A percentile compares a stretch with the other conserved stretches of the same genome.
Evolutionary conservation across 2,888 invertebrate species (phyloP).

Genomic region (Aproaerema taeniolella): DNA sequence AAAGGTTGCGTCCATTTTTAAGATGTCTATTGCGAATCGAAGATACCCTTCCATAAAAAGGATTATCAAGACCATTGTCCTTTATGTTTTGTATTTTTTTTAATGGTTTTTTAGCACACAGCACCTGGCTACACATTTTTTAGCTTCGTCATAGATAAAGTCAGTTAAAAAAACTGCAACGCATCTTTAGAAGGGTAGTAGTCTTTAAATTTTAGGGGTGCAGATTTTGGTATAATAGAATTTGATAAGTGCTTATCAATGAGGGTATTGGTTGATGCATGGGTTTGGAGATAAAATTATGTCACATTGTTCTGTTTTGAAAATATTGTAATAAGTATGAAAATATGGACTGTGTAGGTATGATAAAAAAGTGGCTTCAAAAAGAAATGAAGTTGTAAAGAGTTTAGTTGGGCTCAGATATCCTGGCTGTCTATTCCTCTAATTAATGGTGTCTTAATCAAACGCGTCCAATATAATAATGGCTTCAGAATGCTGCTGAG

Average conservation of each 20-base stretch:
- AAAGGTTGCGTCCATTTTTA: not conserved
- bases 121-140: constrained; percentile 63
- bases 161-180: constrained; percentile 52
- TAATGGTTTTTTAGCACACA: constrained; percentile 29
- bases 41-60: constrained; percentile 31
- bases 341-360: no score
- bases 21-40: constrained; percentile 12
- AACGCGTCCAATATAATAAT: no score
- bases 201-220: constrained; percentile 34
- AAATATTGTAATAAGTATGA: no score
- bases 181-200: constrained; percentile 27
- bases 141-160: constrained; percentile 55
- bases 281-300: constrained; percentile 44
- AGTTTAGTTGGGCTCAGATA: no score
- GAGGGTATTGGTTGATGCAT: constrained; percentile 38
- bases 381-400: no score
- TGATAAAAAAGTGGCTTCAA: no score
- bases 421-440: no score
- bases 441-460: no score
- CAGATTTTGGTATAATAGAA: constrained; percentile 48
- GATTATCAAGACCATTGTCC: constrained; percentile 39
- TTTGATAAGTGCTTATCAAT: constrained; percentile 37
- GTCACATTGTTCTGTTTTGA: constrained; percentile 30
- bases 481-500: no score
- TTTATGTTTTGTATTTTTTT: constrained; percentile 31